Conservation (phyloP, 1,140 invertebrate species). For the Eriosoma lanigerum region DNA sequence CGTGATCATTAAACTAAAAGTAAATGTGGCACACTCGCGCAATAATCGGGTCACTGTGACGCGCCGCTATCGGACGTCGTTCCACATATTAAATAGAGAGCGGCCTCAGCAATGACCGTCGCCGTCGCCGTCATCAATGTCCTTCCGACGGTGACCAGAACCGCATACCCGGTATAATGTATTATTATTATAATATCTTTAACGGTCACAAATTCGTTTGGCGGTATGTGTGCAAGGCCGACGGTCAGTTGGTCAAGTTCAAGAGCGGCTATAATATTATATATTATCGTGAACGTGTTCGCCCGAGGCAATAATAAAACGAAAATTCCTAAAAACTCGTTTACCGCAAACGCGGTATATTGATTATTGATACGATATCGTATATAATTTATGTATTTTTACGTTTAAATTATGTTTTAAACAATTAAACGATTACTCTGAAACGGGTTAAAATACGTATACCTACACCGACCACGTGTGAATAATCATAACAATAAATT, state of each 20-base stretch:
- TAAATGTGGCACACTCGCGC: background rate
- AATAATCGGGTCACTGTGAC: background rate
- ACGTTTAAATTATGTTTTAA: too few species aligned
- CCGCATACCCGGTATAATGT: background rate
- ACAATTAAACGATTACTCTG: too few species aligned
- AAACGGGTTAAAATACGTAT: too few species aligned
- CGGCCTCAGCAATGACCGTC: background rate
- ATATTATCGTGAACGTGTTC: too few species aligned
- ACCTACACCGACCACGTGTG: too few species aligned
- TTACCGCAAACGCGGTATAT: too few species aligned
- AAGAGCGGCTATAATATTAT: background rate
- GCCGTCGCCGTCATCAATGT: background rate
- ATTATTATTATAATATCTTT: too few species aligned
- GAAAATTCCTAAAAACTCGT: background rate
- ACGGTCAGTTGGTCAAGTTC: conserved; percentile 18
- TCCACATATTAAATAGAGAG: conserved; percentile 20
- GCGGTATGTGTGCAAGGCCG: background rate
- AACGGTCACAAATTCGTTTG: background rate
- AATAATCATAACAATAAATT: too few species aligned
- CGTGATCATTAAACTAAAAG: too few species aligned
- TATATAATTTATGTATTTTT: too few species aligned
- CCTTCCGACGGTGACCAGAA: background rate
- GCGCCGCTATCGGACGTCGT: background rate
- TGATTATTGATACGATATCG: too few species aligned
- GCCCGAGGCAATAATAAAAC: background rate